A percentile compares a stretch with the other conserved stretches of the same genome.
Conservation (phyloP, 2,113 vertebrate genomes). For the Alosa alosa region DNA sequence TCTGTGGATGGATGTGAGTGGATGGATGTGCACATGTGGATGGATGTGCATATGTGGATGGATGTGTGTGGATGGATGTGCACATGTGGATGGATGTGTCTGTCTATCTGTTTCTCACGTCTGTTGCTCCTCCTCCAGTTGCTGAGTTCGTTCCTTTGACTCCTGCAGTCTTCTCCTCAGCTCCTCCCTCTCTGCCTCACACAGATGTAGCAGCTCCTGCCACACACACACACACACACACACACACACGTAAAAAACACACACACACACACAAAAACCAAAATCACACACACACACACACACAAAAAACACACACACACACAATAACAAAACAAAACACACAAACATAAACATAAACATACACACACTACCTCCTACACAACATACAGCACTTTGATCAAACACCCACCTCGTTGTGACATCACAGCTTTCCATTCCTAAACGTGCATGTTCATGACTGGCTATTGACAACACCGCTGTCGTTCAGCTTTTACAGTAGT, state of each 20-base stretch:
- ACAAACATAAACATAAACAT: not conserved
- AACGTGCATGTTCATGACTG: too few relatives aligned
- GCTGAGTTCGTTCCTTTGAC: conserved; percentile 79
- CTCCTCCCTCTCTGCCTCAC: conserved; percentile 64
- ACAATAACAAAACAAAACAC: conserved; percentile 23
- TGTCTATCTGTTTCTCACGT: conserved; percentile 70
- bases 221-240: conserved; percentile 18
- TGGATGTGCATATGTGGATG: not conserved
- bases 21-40: not conserved
- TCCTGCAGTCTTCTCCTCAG: conserved; percentile 80
- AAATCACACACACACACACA: conserved; percentile 32
- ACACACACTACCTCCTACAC: conserved; percentile 28
- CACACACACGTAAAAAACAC: not conserved
- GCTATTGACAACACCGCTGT: too few relatives aligned
- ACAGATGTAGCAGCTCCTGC: conserved; percentile 21
- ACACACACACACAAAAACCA: conserved; percentile 36
- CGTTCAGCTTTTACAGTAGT: too few relatives aligned
- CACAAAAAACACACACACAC: conserved; percentile 15
- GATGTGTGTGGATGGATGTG: not conserved
- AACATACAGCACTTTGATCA: conserved; percentile 42
- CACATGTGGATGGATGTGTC: not conserved
- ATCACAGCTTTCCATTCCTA: too few relatives aligned
- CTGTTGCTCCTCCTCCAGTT: conserved; percentile 93
- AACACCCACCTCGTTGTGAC: too few relatives aligned
- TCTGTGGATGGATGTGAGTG: not conserved